phyloP scores from a whole-genome alignment of 2,797 vertebrate genomes.

The Labeo calbasu region DNA sequence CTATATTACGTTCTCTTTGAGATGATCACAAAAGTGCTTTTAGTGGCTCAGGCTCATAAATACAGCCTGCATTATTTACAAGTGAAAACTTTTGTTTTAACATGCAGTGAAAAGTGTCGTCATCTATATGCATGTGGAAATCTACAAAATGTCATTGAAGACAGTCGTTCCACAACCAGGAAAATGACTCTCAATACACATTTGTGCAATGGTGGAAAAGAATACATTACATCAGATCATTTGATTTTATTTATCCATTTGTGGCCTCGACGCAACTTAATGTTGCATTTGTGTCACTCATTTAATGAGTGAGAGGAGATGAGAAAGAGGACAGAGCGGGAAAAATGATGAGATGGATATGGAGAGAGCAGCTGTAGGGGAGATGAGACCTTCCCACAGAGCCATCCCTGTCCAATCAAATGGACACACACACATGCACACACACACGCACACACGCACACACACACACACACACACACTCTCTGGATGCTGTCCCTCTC shows the following conservation, averaged over 20 bases:
- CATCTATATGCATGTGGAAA: neutral
- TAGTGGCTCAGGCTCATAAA: neutral
- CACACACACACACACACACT: conserved; percentile 61
- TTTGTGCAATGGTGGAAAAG: conserved; percentile 61
- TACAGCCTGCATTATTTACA: conserved; percentile 34
- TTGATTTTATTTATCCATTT: conserved; percentile 83
- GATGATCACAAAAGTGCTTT: neutral
- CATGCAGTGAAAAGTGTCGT: neutral
- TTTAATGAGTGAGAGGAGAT: conserved; percentile 81
- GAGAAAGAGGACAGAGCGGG: conserved; percentile 63
- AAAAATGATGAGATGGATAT: conserved; percentile 71
- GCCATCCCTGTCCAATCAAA: conserved; percentile 80
- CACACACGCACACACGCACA: conserved; percentile 55
- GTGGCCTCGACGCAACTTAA: conserved; percentile 83
- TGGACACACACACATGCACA: conserved; percentile 59
- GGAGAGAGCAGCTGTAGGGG: conserved; percentile 85
- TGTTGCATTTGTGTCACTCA: conserved; percentile 83
- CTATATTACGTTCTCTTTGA: neutral
- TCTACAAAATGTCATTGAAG: conserved; percentile 18
- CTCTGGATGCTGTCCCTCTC: conserved; percentile 63
- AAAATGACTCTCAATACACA: conserved; percentile 52
- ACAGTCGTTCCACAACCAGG: conserved; percentile 40
- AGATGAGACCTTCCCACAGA: conserved; percentile 82
- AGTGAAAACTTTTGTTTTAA: conserved; percentile 36
- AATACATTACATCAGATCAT: conserved; percentile 79